Evolutionary conservation across 2,113 vertebrate species (phyloP).

Genomic region (Solea senegalensis): DNA sequence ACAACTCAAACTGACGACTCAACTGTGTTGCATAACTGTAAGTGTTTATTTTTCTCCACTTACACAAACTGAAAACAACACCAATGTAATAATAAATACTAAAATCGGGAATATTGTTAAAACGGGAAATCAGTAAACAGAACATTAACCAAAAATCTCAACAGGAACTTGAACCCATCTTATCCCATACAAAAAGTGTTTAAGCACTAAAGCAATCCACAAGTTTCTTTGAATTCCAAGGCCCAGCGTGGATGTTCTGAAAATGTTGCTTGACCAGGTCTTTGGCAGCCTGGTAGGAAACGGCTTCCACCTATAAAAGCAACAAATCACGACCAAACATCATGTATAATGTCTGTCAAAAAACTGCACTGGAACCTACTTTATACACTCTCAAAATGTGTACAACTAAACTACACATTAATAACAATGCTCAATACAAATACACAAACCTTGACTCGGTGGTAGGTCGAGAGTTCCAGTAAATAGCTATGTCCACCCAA

Average conservation of each 20-base stretch:
- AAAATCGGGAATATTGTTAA: constrained; percentile 18
- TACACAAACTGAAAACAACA: constrained; percentile 52
- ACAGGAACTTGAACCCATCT: constrained; percentile 20
- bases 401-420: too few species aligned
- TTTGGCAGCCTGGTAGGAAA: constrained; percentile 64
- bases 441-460: constrained; percentile 73
- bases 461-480: constrained; percentile 71
- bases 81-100: constrained; percentile 1
- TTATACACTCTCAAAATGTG: too few species aligned
- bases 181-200: background rate
- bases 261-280: constrained; percentile 58
- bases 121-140: background rate
- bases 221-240: constrained; percentile 65
- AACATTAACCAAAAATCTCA: constrained; percentile 26
- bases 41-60: constrained; percentile 59
- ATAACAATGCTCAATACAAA: background rate
- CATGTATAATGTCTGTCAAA: background rate
- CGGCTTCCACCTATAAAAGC: constrained; percentile 49
- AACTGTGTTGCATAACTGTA: constrained; percentile 14
- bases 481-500: constrained; percentile 61
- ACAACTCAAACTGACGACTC: constrained; percentile 41
- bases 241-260: constrained; percentile 39
- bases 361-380: background rate
- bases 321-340: background rate
- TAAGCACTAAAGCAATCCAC: constrained; percentile 65